A percentile compares a stretch with the other conserved stretches of the same genome.
These are phyloP conservation scores for Tortrix viridana DNA, from an alignment of 2,888 invertebrate genomes.

Conservation along the genomic window DNA sequence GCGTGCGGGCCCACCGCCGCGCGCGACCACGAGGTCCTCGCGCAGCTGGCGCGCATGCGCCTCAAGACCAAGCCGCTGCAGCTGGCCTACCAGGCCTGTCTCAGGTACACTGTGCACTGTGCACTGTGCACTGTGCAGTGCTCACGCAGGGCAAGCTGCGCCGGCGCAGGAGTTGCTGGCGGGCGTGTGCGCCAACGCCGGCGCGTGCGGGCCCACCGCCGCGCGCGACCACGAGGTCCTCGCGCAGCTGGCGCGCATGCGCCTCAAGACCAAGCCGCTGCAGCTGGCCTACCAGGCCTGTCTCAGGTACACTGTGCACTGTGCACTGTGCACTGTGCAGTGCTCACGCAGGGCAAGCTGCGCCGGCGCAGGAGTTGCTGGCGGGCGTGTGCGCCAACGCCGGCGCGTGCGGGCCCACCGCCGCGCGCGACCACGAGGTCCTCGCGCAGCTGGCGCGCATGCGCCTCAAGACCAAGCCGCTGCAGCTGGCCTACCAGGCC, in stretches of 20 bases:
- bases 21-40: conserved; percentile 90
- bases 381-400: conserved; percentile 96
- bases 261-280: conserved; percentile 96
- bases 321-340: too few species aligned
- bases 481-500: conserved; percentile 94
- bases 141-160: conserved; percentile 97
- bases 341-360: conserved; percentile 96
- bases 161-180: conserved; percentile 96
- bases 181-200: conserved; percentile 95
- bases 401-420: conserved; percentile 84
- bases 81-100: conserved; percentile 93
- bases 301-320: conserved; percentile 65
- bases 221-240: conserved; percentile 90
- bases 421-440: conserved; percentile 88
- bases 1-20: conserved; percentile 85
- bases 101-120: conserved; percentile 56
- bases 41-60: conserved; percentile 94
- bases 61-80: conserved; percentile 97
- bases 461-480: conserved; percentile 96
- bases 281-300: conserved; percentile 95
- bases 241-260: conserved; percentile 93
- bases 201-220: conserved; percentile 84
- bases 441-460: conserved; percentile 94
- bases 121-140: too few species aligned
- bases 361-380: conserved; percentile 96